These are phyloP conservation scores for Spermophilus dauricus DNA, from an alignment of 2,113 vertebrate species.

Conservation along the genomic window DNA sequence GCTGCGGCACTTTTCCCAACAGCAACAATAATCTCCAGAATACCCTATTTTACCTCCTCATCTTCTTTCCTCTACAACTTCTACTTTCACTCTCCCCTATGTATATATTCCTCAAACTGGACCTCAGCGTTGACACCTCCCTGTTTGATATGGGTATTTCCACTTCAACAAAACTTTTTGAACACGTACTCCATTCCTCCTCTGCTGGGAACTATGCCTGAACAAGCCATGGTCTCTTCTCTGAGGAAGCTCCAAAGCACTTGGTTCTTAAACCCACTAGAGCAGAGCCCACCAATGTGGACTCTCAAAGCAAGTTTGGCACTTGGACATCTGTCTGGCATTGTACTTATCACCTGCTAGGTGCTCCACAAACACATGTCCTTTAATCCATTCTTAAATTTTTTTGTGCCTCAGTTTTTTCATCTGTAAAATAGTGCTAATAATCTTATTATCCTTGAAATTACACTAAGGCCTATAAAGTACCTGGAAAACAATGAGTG, in stretches of 20 bases:
- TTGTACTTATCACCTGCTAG: too few relatives aligned
- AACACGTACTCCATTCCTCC: neutral
- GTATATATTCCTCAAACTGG: neutral
- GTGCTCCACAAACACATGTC: neutral
- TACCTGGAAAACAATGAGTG: neutral
- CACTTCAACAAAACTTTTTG: neutral
- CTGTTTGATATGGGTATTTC: neutral
- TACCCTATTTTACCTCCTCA: neutral
- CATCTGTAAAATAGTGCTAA: neutral
- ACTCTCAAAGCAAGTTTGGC: neutral
- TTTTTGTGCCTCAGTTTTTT: neutral
- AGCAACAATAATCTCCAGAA: neutral
- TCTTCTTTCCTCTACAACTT: neutral
- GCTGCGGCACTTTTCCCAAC: too few relatives aligned
- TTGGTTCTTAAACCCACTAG: neutral
- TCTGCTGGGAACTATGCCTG: neutral
- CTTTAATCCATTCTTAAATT: neutral
- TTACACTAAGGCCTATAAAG: neutral
- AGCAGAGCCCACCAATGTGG: neutral
- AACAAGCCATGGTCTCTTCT: neutral
- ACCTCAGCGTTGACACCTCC: neutral
- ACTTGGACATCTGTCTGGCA: neutral
- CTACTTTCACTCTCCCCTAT: neutral
- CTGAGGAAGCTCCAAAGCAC: neutral
- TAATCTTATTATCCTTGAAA: neutral